These are phyloP conservation scores for Argyra leucocephala DNA, from an alignment of 2,888 invertebrate species.

Conservation along the genomic window DNA sequence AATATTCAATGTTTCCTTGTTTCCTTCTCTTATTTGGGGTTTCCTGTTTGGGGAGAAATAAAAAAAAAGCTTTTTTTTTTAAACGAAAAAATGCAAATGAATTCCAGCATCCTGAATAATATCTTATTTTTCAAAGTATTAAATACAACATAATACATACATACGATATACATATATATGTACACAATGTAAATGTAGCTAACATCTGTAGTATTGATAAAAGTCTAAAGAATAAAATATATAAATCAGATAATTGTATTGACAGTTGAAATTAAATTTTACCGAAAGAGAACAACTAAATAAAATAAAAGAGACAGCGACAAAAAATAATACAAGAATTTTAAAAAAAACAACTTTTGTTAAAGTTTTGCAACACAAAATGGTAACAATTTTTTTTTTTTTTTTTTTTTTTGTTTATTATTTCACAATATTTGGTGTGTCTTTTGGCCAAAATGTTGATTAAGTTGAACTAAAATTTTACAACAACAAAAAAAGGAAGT, in stretches of 20 bases:
- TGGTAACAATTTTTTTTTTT: too few species aligned
- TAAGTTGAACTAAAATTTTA: too few species aligned
- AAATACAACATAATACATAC: not conserved
- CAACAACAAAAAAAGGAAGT: too few species aligned
- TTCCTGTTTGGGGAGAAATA: not conserved
- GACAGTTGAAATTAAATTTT: slow-evolving; percentile 8
- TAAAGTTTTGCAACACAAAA: too few species aligned
- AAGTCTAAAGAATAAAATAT: not conserved
- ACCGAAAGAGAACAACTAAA: not conserved
- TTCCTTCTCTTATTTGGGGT: too few species aligned
- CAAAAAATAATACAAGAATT: not conserved
- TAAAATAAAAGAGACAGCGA: not conserved
- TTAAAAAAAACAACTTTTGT: too few species aligned
- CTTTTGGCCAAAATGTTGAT: too few species aligned
- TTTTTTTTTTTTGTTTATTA: too few species aligned
- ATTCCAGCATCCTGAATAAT: not conserved
- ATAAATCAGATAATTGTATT: slow-evolving; percentile 10
- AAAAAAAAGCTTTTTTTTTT: too few species aligned
- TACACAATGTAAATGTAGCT: not conserved
- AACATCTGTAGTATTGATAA: not conserved
- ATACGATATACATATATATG: not conserved
- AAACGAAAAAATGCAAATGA: not conserved
- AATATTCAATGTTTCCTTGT: too few species aligned
- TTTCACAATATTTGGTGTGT: too few species aligned
- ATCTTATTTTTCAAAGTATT: not conserved